Evolutionary conservation across 1,140 invertebrate genomes (phyloP).

Genomic region (Cecropterus lyciades): DNA sequence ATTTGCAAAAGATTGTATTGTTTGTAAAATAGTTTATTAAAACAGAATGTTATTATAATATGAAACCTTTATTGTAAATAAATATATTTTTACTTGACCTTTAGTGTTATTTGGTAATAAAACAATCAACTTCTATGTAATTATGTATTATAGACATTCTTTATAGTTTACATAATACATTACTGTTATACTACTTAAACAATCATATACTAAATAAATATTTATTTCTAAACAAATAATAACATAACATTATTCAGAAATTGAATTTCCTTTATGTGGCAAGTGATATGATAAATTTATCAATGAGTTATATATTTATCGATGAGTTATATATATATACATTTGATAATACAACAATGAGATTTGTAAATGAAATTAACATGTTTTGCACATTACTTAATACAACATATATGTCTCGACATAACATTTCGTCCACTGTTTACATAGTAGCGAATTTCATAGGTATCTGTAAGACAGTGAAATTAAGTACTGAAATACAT

Average conservation of each 20-base stretch:
- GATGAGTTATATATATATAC: too few relatives aligned
- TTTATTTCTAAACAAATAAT: slow-evolving; percentile 64
- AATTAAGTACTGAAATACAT: background rate
- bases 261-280: slow-evolving; percentile 67
- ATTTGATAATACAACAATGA: slow-evolving; percentile 52
- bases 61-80: slow-evolving; percentile 34
- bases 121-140: slow-evolving; percentile 66
- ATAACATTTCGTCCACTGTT: background rate
- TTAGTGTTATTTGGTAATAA: slow-evolving; percentile 40
- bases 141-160: slow-evolving; percentile 81
- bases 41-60: too few relatives aligned
- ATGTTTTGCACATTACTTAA: slow-evolving; percentile 9
- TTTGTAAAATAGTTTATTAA: too few relatives aligned
- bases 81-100: slow-evolving; percentile 13
- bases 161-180: slow-evolving; percentile 79
- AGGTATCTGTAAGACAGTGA: background rate
- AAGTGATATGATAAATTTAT: slow-evolving; percentile 77
- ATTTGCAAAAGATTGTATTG: too few relatives aligned
- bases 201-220: slow-evolving; percentile 64
- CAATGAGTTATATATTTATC: slow-evolving; percentile 60
- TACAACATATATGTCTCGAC: background rate
- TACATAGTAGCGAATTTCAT: background rate
- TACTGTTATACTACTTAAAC: slow-evolving; percentile 72
- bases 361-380: slow-evolving; percentile 19
- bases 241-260: slow-evolving; percentile 60